These are phyloP conservation scores for Ernsta delagoae DNA, from an alignment of 2,888 invertebrate genomes.

Conservation along the genomic window DNA sequence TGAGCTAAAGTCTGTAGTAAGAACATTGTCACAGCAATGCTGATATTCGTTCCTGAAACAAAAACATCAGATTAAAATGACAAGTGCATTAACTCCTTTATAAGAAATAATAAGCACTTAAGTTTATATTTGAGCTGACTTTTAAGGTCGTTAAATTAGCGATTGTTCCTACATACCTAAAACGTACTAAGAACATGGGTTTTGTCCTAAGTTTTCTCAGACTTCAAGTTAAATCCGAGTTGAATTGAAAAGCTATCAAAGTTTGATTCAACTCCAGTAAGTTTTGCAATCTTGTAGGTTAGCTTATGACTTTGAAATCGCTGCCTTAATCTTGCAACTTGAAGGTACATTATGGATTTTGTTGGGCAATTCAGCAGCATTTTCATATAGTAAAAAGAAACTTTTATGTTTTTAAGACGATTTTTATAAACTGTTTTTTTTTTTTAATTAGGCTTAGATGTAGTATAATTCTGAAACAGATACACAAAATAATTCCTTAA, in stretches of 20 bases:
- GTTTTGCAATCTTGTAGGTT: conserved; percentile 12
- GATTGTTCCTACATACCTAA: background rate
- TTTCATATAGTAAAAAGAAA: no score
- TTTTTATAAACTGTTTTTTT: no score
- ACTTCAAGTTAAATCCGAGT: conserved; percentile 5
- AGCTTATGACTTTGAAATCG: conserved; percentile 18
- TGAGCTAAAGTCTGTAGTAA: no score
- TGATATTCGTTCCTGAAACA: no score
- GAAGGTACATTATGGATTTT: conserved; percentile 4
- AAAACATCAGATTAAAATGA: no score
- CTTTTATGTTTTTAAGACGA: no score
- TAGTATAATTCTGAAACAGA: no score
- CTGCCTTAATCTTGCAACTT: background rate
- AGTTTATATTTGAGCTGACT: background rate
- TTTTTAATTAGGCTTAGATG: no score
- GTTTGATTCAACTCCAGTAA: conserved; percentile 4
- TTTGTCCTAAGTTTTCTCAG: conserved; percentile 3
- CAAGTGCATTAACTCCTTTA: no score
- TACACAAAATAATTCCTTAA: no score
- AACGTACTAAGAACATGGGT: background rate
- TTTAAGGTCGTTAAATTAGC: background rate
- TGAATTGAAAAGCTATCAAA: conserved; percentile 19
- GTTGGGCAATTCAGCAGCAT: background rate
- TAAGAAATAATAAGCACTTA: no score
- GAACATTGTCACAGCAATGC: no score